Percentiles rank a stretch among this genome's conserved stretches.
Conservation (phyloP, 2,113 vertebrate genomes). For the Choloepus hoffmanni region DNA sequence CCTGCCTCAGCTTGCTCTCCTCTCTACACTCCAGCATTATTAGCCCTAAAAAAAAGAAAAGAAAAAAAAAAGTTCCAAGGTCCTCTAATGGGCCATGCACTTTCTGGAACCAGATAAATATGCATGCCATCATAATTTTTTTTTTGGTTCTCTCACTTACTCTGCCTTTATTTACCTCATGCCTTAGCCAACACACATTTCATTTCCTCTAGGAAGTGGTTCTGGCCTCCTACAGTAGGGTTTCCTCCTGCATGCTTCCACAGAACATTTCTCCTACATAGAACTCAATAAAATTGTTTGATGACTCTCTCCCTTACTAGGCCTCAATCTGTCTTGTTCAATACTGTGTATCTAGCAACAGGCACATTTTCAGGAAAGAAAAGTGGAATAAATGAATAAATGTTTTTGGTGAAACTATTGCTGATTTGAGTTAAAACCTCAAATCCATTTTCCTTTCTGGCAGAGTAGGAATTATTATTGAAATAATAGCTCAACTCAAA, state of each 20-base stretch:
- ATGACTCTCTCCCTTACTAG: constrained; percentile 65
- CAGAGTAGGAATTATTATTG: not conserved
- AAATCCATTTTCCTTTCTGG: not conserved
- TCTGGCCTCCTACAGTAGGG: constrained; percentile 51
- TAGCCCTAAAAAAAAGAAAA: not conserved
- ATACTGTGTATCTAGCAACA: constrained; percentile 53
- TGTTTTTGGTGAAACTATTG: not conserved
- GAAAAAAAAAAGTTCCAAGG: too few species aligned
- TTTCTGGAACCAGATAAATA: not conserved
- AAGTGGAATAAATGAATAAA: not conserved
- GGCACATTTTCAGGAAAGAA: constrained; percentile 22
- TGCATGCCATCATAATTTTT: not conserved
- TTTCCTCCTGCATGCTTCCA: constrained; percentile 61
- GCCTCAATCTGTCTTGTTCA: constrained; percentile 66
- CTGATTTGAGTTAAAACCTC: constrained; percentile 28
- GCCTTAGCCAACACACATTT: constrained; percentile 71
- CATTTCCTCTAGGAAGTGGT: constrained; percentile 65
- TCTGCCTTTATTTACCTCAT: constrained; percentile 59
- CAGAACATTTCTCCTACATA: constrained; percentile 68
- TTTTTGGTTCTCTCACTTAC: constrained; percentile 23
- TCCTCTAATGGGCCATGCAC: constrained; percentile 13
- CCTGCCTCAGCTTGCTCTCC: not conserved
- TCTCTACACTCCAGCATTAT: not conserved
- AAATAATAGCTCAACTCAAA: not conserved
- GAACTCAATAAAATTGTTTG: constrained; percentile 75